These are phyloP conservation scores for Frankliniella fusca DNA, from an alignment of 2,888 invertebrate species.

Conservation along the genomic window DNA sequence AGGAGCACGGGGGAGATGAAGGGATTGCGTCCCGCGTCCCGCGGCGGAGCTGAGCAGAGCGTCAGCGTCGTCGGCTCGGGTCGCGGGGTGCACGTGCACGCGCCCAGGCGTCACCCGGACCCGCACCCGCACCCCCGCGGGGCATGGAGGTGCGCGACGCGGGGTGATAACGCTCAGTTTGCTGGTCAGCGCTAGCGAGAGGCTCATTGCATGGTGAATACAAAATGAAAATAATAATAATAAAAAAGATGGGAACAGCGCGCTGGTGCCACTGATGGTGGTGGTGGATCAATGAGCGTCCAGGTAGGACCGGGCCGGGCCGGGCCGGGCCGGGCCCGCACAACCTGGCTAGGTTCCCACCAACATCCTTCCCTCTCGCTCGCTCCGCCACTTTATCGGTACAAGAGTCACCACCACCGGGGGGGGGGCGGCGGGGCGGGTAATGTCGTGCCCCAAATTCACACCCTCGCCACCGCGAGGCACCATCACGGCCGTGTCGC, in stretches of 20 bases:
- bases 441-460: no score
- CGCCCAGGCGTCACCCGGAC: neutral
- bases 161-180: neutral
- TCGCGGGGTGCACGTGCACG: neutral
- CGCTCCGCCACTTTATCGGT: neutral
- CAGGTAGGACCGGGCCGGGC: neutral
- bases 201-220: neutral
- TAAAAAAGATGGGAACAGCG: neutral
- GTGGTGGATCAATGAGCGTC: neutral
- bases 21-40: no score
- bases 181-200: neutral
- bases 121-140: neutral
- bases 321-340: neutral
- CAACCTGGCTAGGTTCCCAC: neutral
- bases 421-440: neutral
- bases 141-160: neutral
- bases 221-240: neutral
- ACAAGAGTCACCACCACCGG: neutral
- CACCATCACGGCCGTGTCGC: no score
- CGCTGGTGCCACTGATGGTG: neutral
- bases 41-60: no score
- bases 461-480: no score
- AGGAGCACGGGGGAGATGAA: neutral
- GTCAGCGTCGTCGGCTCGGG: no score
- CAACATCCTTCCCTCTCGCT: constrained; percentile 10